These are phyloP conservation scores for Tragopan temminckii DNA, from an alignment of 2,797 vertebrate species.

Conservation along the genomic window DNA sequence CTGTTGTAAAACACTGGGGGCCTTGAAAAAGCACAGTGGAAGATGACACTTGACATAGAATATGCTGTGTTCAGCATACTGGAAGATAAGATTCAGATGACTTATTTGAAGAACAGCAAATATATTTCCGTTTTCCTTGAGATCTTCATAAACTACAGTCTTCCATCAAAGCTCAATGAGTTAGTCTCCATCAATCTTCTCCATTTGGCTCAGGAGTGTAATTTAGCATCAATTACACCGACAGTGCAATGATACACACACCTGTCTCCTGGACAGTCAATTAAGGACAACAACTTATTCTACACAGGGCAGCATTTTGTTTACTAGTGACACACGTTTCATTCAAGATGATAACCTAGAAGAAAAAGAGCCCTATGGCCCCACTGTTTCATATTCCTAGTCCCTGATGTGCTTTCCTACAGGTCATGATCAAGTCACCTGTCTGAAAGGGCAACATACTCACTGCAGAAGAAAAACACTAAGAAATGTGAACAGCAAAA, in stretches of 20 bases:
- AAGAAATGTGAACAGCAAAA: neutral
- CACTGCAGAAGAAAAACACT: neutral
- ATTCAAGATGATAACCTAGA: neutral
- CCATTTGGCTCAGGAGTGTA: neutral
- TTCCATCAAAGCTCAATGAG: neutral
- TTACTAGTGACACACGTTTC: neutral
- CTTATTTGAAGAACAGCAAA: neutral
- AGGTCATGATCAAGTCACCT: neutral
- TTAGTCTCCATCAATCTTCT: neutral
- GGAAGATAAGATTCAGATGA: neutral
- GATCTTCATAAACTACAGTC: constrained; percentile 1
- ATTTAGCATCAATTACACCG: neutral
- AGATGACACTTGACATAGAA: neutral
- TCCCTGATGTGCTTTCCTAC: neutral
- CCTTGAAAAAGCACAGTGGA: neutral
- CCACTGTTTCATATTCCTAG: neutral
- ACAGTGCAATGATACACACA: neutral
- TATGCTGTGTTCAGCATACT: neutral
- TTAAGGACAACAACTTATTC: neutral
- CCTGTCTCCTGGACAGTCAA: neutral
- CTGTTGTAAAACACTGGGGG: neutral
- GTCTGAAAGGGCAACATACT: neutral
- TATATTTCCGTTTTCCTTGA: neutral
- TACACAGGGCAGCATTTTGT: neutral
- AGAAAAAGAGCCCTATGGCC: neutral